These are phyloP conservation scores for Drosophila anceps DNA, from an alignment of 2,888 invertebrate species.

Conservation along the genomic window DNA sequence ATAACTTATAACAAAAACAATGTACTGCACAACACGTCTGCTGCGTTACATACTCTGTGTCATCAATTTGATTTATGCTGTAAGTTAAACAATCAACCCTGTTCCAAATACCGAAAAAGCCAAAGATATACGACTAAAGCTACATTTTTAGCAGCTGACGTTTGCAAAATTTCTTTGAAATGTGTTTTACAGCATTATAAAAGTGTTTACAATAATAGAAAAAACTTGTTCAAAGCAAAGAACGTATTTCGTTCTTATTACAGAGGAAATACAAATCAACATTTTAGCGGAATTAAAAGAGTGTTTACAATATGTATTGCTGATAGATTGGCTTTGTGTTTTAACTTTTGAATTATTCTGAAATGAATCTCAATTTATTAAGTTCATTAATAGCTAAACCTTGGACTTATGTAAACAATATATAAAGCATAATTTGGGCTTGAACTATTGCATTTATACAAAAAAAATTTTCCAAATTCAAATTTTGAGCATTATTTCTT, in stretches of 20 bases:
- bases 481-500: no score
- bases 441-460: no score
- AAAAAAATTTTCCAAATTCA: no score
- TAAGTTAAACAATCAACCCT: slow-evolving; percentile 50
- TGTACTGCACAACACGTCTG: slow-evolving; percentile 71
- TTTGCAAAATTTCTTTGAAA: not conserved
- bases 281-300: not conserved
- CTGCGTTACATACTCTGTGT: slow-evolving; percentile 68
- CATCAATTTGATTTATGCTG: slow-evolving; percentile 71
- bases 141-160: not conserved
- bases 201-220: not conserved
- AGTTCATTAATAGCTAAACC: not conserved
- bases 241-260: no score
- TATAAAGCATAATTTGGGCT: no score
- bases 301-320: not conserved
- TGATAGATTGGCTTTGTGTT: not conserved
- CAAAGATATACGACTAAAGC: not conserved
- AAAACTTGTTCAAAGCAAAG: not conserved
- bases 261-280: not conserved
- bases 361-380: not conserved
- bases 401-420: no score
- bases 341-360: not conserved
- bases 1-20: slow-evolving; percentile 34
- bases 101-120: slow-evolving; percentile 8
- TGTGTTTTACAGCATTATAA: not conserved